These are phyloP conservation scores for Euglossa dilemma DNA, from an alignment of 1,140 invertebrate genomes.

Conservation along the genomic window DNA sequence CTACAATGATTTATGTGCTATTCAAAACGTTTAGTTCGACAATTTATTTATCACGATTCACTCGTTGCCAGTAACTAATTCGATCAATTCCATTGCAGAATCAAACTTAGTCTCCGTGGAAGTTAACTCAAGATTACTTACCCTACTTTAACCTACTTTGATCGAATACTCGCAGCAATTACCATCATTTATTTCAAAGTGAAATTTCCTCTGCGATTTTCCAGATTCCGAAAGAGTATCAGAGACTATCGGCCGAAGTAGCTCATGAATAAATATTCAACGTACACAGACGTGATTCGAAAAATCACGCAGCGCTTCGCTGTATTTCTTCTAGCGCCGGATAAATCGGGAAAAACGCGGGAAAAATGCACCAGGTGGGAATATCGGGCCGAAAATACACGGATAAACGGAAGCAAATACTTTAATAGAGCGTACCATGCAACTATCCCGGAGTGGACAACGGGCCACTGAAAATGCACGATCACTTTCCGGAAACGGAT, in stretches of 20 bases:
- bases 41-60: no score
- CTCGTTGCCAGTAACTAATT: no score
- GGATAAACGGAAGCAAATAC: not conserved
- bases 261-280: not conserved
- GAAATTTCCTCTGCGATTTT: not conserved
- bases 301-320: not conserved
- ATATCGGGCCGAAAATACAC: not conserved
- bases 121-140: no score
- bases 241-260: no score
- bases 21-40: no score
- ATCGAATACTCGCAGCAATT: no score
- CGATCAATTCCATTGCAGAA: no score
- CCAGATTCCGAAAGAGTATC: not conserved
- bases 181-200: no score
- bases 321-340: not conserved
- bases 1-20: no score
- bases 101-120: no score
- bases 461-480: constrained; percentile 13
- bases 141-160: no score
- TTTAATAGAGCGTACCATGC: constrained; percentile 19
- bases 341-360: not conserved
- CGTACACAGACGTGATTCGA: not conserved
- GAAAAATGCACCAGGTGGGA: not conserved
- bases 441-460: constrained; percentile 4
- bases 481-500: constrained; percentile 39